Percentiles rank a stretch among this genome's conserved stretches.
phyloP scores from a whole-genome alignment of 2,888 invertebrate genomes.

The Biston stratarius region DNA sequence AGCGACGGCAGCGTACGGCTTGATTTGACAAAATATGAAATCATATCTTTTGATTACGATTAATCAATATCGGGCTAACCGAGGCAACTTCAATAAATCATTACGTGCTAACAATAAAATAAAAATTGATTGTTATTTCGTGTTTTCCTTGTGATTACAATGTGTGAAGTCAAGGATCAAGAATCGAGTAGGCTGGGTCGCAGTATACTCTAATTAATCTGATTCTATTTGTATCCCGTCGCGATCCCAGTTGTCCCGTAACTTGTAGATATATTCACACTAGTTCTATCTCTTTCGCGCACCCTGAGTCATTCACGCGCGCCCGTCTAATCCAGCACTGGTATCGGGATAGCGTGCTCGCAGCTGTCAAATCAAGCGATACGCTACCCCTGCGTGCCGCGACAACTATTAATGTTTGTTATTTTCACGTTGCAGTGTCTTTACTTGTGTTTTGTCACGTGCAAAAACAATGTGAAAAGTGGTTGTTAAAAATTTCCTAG shows the following conservation, averaged over 20 bases:
- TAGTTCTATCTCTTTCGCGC: constrained; percentile 63
- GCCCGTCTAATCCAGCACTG: constrained; percentile 68
- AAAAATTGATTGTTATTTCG: constrained; percentile 40
- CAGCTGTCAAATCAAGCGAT: constrained; percentile 85
- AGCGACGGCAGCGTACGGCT: constrained; percentile 59
- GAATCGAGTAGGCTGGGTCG: constrained; percentile 58
- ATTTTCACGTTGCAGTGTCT: constrained; percentile 78
- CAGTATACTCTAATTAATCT: constrained; percentile 75
- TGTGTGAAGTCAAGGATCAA: constrained; percentile 53
- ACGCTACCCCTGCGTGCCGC: constrained; percentile 54
- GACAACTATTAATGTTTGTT: constrained; percentile 54
- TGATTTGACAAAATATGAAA: constrained; percentile 59
- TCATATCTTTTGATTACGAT: constrained; percentile 16
- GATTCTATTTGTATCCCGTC: constrained; percentile 77
- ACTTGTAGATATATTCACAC: constrained; percentile 70
- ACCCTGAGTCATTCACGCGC: constrained; percentile 75
- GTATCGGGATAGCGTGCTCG: constrained; percentile 80
- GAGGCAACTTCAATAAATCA: constrained; percentile 50
- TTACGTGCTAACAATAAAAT: constrained; percentile 57
- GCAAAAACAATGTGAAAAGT: constrained; percentile 87
- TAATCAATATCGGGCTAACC: constrained; percentile 39
- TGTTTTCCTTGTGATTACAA: constrained; percentile 28
- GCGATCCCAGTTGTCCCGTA: constrained; percentile 69
- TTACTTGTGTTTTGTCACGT: constrained; percentile 85
- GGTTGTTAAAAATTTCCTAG: constrained; percentile 84